Evolutionary conservation across 2,797 vertebrate genomes (phyloP), one percentile per base, ranked within the genome.

Genomic region (Pyrocephalus nanus): DNA sequence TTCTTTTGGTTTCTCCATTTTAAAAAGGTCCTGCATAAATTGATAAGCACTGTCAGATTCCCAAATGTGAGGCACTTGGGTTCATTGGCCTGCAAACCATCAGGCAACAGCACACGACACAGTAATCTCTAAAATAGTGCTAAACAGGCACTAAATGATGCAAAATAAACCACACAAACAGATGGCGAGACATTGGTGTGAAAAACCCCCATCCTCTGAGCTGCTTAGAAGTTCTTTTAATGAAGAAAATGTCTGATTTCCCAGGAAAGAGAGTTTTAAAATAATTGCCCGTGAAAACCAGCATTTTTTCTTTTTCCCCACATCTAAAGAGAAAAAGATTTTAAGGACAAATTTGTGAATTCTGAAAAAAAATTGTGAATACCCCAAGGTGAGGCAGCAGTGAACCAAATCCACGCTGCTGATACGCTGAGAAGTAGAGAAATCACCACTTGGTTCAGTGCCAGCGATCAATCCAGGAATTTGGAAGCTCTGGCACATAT

Each of bases 341-440:
- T 65, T 32, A 62, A 77, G n/a, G n/a, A 36, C 53, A 67, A 58
- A 45, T 40, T 57, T 32, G 19, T 70, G 47, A 50, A 15, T 54
- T 69, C 3, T 60, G 36, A 81, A 23, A 15, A 15, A 15, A 2
- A 19, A 3, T 7, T 53, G 34, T 57, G 61, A 84, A 27, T 3
- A 6, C 1, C 25, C 1, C 1, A 2, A 12, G 55, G 12, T 0
- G 3, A 65, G 65, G 50, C 16, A 86, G 30, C 36, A 60, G 12
- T 2, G 20, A 86, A 54, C 16, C 26, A 65, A 77, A 58, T 34
- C 32, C 14, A 4, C 11, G 25, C 11, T 22, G 29, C 23, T 20
- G 58, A 27, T n/a, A 6, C 0, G 8, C 17, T 23, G 77, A 75
- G 83, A 40, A 74, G 45, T 1, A 66, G 47, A 53, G 51, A 47